phyloP scores from a whole-genome alignment of 2,797 vertebrate genomes.

The Clarias laeviceps region DNA sequence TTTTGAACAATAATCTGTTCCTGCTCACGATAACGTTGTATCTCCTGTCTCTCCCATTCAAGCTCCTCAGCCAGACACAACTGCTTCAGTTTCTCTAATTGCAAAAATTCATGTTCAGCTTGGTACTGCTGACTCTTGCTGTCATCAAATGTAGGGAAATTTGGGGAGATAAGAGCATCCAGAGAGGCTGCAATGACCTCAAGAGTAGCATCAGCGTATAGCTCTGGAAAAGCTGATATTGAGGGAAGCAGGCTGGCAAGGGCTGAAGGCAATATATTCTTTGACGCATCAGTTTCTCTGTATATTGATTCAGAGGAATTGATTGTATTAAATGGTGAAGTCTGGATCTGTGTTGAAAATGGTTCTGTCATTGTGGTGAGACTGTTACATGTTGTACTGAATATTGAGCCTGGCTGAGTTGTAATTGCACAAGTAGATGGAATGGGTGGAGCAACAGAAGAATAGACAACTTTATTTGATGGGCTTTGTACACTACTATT shows the following conservation, averaged over 20 bases:
- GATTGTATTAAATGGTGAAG: conserved; percentile 85
- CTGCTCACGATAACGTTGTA: conserved; percentile 96
- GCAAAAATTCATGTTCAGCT: conserved; percentile 93
- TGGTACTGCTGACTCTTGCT: conserved; percentile 93
- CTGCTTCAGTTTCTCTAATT: conserved; percentile 96
- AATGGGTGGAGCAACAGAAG: conserved; percentile 88
- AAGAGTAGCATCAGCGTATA: conserved; percentile 83
- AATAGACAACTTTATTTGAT: conserved; percentile 93
- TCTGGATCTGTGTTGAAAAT: conserved; percentile 78
- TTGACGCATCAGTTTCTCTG: conserved; percentile 77
- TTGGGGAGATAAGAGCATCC: conserved; percentile 84
- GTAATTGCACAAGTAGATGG: conserved; percentile 95
- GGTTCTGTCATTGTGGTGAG: conserved; percentile 69
- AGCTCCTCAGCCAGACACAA: conserved; percentile 95
- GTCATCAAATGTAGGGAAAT: conserved; percentile 87
- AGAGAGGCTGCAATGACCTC: conserved; percentile 79
- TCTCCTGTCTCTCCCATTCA: conserved; percentile 98
- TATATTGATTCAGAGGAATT: conserved; percentile 77
- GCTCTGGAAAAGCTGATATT: conserved; percentile 86
- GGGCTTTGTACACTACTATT: conserved; percentile 86
- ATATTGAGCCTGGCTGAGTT: conserved; percentile 95
- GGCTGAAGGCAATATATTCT: conserved; percentile 81
- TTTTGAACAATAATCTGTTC: conserved; percentile 97
- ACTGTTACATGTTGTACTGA: conserved; percentile 80
- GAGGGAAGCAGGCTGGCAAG: conserved; percentile 77